phyloP scores from a whole-genome alignment of 1,140 invertebrate species.

The Temnothorax longispinosus region DNA sequence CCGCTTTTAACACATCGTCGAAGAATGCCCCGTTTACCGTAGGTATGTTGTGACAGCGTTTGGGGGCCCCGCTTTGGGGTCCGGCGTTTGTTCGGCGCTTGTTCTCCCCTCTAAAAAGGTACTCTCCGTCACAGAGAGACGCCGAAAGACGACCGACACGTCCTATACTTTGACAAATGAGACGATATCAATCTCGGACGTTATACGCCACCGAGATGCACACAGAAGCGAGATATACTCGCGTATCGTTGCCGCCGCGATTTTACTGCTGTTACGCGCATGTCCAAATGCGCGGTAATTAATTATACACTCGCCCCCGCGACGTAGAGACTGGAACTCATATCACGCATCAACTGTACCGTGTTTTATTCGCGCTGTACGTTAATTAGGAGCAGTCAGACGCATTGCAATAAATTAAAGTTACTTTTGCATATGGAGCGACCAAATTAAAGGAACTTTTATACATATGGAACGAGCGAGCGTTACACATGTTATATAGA shows the following conservation, averaged over 20 bases:
- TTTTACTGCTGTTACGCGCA: conserved; percentile 58
- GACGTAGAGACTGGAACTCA: conserved; percentile 55
- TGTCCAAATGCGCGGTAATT: conserved; percentile 66
- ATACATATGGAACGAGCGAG: conserved; percentile 14
- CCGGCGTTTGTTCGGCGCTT: conserved; percentile 66
- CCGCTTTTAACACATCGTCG: conserved; percentile 63
- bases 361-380: conserved; percentile 55
- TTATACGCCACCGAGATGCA: conserved; percentile 36
- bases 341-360: conserved; percentile 46
- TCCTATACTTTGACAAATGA: conserved; percentile 73
- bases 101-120: conserved; percentile 47
- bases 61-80: conserved; percentile 76
- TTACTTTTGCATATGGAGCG: conserved; percentile 54
- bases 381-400: conserved; percentile 56
- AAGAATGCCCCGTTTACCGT: conserved; percentile 51
- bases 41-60: conserved; percentile 78
- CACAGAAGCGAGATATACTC: no score
- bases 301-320: conserved; percentile 54
- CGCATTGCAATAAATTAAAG: conserved; percentile 61
- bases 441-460: conserved; percentile 49
- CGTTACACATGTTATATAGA: neutral
- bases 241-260: conserved; percentile 36
- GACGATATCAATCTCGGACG: conserved; percentile 75
- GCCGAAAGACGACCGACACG: conserved; percentile 55
- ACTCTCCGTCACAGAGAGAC: conserved; percentile 41